These are phyloP conservation scores for Catostomus latipinnis DNA, from an alignment of 2,797 vertebrate genomes.

Conservation along the genomic window DNA sequence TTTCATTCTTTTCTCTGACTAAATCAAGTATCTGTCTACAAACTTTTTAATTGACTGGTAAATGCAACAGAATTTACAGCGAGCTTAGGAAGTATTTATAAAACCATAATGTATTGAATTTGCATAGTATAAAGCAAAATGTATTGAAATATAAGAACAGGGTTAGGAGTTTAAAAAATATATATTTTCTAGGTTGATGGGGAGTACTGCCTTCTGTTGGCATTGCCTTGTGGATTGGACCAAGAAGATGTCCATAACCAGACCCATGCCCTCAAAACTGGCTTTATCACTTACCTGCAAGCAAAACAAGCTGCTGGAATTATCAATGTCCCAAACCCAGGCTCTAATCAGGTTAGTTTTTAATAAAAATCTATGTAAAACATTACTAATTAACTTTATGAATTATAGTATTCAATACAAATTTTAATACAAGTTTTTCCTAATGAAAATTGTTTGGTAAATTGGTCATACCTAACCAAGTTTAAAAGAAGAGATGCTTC, in stretches of 20 bases:
- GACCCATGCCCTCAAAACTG: conserved; percentile 95
- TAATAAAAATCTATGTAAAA: not conserved
- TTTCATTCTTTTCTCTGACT: not conserved
- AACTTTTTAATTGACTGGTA: too few relatives aligned
- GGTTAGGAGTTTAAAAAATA: not conserved
- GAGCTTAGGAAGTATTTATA: too few relatives aligned
- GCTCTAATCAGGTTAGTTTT: conserved; percentile 92
- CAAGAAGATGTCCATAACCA: conserved; percentile 96
- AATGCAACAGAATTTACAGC: too few relatives aligned
- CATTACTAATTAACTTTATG: not conserved
- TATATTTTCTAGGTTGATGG: conserved; percentile 86
- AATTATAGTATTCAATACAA: not conserved
- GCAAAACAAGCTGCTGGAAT: conserved; percentile 98
- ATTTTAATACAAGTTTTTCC: too few relatives aligned
- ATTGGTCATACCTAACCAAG: too few relatives aligned
- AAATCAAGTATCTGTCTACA: not conserved
- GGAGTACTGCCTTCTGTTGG: conserved; percentile 96
- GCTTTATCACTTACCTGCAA: conserved; percentile 98
- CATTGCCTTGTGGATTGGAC: conserved; percentile 95
- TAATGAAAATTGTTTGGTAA: too few relatives aligned
- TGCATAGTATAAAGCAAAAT: not conserved
- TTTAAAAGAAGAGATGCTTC: not conserved
- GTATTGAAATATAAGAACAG: not conserved
- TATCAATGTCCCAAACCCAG: conserved; percentile 99
- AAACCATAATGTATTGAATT: too few relatives aligned